Evolutionary conservation across 2,797 vertebrate genomes (phyloP).

Genomic region (Amblyraja radiata): DNA sequence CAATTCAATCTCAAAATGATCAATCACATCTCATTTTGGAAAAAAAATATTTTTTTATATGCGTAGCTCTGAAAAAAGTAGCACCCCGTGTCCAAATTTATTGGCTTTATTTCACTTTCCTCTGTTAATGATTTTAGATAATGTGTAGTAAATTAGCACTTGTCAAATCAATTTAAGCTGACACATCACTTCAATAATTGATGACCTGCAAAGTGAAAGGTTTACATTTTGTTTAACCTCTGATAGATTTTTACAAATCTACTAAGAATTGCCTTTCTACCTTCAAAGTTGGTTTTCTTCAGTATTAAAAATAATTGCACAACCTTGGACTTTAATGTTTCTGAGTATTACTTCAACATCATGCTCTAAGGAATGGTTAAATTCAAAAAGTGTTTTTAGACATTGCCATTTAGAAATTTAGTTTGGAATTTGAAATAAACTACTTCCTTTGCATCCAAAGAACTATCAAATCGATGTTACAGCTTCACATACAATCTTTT

Average conservation of each 20-base stretch:
- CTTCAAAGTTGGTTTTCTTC: background rate
- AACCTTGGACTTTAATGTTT: background rate
- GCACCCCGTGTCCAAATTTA: too few species aligned
- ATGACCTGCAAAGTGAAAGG: background rate
- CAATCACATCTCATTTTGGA: too few species aligned
- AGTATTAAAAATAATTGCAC: background rate
- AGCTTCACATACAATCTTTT: background rate
- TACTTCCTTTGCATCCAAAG: background rate
- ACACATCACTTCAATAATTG: background rate
- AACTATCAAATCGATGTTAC: background rate
- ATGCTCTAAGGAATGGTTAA: background rate
- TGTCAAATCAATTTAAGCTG: background rate
- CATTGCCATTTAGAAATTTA: background rate
- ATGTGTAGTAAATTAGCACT: background rate
- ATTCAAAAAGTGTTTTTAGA: background rate
- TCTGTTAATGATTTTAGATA: background rate
- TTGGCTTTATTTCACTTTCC: background rate
- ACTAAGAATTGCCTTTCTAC: background rate
- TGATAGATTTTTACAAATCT: background rate
- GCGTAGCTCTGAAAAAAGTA: too few species aligned
- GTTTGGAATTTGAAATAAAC: background rate
- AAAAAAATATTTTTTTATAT: too few species aligned
- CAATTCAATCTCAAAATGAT: too few species aligned
- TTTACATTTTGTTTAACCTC: background rate
- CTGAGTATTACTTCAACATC: background rate